phyloP scores from a whole-genome alignment of 2,113 vertebrate genomes.

The Tinamus guttatus region DNA sequence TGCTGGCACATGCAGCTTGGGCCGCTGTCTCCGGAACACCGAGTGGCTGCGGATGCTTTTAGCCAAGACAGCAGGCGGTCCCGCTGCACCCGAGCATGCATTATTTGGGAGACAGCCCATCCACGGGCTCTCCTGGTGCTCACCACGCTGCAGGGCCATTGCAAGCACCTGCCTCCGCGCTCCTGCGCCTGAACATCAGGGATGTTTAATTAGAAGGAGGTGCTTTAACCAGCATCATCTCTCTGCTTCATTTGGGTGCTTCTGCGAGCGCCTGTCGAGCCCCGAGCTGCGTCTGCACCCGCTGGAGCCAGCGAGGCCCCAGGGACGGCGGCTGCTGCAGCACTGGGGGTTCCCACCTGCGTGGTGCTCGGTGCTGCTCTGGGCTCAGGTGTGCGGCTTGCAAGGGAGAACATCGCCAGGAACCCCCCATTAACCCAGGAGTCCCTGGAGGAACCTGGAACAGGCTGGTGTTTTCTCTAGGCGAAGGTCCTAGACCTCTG shows the following conservation, averaged over 20 bases:
- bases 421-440: not conserved
- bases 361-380: not conserved
- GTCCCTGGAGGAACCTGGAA: not conserved
- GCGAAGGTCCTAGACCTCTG: no score
- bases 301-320: rapidly evolving
- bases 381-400: rapidly evolving
- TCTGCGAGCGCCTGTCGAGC: not conserved
- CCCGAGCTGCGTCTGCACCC: not conserved
- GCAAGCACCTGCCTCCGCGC: rapidly evolving
- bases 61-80: not conserved
- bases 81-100: rapidly evolving
- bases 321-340: not conserved
- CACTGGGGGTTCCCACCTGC: rapidly evolving
- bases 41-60: not conserved
- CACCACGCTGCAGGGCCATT: not conserved
- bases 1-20: not conserved
- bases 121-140: rapidly evolving
- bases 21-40: not conserved
- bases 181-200: no score
- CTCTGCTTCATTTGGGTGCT: no score
- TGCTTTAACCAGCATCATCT: no score
- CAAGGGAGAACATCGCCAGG: rapidly evolving
- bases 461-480: not conserved
- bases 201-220: no score
- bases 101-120: not conserved